Evolutionary conservation across 2,797 vertebrate genomes (phyloP), one percentile per base, ranked within the genome.

Genomic region (Phrynocephalus forsythii): DNA sequence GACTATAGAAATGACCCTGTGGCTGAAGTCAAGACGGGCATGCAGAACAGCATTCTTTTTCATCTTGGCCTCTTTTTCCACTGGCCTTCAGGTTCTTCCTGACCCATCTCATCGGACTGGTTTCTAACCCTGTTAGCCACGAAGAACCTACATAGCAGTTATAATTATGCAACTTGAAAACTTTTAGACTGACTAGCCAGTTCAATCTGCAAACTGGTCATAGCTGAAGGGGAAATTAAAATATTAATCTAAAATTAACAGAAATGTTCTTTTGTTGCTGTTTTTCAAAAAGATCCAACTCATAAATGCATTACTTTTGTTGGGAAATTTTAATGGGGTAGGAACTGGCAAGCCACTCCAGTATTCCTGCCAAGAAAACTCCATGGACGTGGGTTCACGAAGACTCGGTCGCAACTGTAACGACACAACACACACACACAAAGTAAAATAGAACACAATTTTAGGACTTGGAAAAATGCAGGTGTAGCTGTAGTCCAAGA

Each of bases 161-260:
- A 73, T 22, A 52, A 33, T 82, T 24, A 60, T 66, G 56, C 13
- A 86, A 86, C n/a, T 2, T 67, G 38, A 86, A 73, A 66, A 60
- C 8, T 22, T 76, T 76, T 75, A 78, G 22, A 78, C 86, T 44
- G 82, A 71, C 82, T 82, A 86, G 84, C n/a, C 16, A 73, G 22
- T 60, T 79, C 30, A 83, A 30, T 24, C 66, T 83, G 33, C 24
- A 79, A 44, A 79, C 4, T 63, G 86, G 50, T 50, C 76, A 84
- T 67, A 80, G 82, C 77, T n/a, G 16, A 33, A 80, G 69, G 56
- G 44, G 22, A 71, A 24, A 60, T 60, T 6, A 33, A 77, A 82
- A 83, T 56, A 56, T 56, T 56, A 33, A 87, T 11, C 24, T 38
- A 30, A 66, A 68, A 56, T 56, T 24, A 79, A 66, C 2, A 44